Conservation (phyloP, 2,113 vertebrate species). For the Limnothrissa miodon region DNA sequence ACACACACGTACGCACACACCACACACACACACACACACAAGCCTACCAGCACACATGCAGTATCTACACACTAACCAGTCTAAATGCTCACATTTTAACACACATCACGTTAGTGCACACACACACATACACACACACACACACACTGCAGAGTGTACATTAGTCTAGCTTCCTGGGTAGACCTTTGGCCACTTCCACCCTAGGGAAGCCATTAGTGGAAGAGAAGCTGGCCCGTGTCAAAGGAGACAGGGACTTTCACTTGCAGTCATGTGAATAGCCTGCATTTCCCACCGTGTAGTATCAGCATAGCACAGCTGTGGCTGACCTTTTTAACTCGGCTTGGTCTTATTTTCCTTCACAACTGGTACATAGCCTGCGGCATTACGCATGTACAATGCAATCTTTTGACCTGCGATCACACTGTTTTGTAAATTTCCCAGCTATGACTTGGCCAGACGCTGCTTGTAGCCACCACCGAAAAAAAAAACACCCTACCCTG, state of each 20-base stretch:
- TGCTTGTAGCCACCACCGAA: neutral
- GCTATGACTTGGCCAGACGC: neutral
- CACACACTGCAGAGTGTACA: neutral
- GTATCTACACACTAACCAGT: neutral
- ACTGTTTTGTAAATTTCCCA: neutral
- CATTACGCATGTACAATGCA: neutral
- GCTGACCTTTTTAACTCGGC: neutral
- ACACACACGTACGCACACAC: neutral
- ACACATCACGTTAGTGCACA: neutral
- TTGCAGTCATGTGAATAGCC: neutral
- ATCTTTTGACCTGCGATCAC: neutral
- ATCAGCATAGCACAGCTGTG: neutral
- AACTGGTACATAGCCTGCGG: neutral
- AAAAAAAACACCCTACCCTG: neutral
- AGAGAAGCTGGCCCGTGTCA: neutral
- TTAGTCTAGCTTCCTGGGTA: neutral
- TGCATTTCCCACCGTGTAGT: neutral
- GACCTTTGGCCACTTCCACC: neutral
- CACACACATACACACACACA: neutral
- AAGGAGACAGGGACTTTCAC: neutral
- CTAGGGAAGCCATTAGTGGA: neutral
- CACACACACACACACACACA: neutral
- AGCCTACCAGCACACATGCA: neutral
- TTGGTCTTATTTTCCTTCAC: neutral
- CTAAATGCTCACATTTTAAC: neutral